These are phyloP conservation scores for Lacerta viridis DNA, from an alignment of 2,797 vertebrate genomes.

Conservation along the genomic window DNA sequence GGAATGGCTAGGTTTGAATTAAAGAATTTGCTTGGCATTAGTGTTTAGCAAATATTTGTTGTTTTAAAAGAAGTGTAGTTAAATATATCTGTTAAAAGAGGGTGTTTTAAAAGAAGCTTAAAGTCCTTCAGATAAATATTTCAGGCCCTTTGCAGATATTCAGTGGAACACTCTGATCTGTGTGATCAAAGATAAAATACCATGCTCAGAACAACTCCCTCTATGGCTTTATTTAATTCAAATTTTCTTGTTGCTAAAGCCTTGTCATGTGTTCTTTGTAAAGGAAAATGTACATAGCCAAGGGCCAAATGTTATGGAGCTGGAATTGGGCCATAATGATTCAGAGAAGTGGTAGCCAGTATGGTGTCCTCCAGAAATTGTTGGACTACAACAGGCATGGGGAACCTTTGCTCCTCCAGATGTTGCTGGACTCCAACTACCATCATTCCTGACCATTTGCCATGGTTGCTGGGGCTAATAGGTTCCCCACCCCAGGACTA, in stretches of 20 bases:
- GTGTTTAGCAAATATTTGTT: slow-evolving; percentile 56
- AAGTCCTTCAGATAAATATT: slow-evolving; percentile 57
- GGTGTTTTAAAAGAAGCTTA: slow-evolving; percentile 7
- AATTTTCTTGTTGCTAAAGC: slow-evolving; percentile 23
- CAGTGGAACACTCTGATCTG: slow-evolving; percentile 53
- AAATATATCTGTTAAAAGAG: slow-evolving; percentile 58
- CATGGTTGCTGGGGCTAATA: too few relatives aligned
- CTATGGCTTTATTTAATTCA: neutral
- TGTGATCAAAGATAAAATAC: slow-evolving; percentile 60
- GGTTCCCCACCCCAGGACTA: too few relatives aligned
- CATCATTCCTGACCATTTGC: too few relatives aligned
- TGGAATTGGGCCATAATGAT: neutral
- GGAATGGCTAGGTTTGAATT: slow-evolving; percentile 72
- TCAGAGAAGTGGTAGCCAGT: too few relatives aligned
- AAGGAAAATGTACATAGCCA: slow-evolving; percentile 2
- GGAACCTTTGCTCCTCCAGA: too few relatives aligned
- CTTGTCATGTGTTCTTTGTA: slow-evolving; percentile 42
- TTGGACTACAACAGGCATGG: too few relatives aligned
- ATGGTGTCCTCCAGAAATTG: too few relatives aligned
- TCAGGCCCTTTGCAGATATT: slow-evolving; percentile 61
- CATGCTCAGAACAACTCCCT: slow-evolving; percentile 29
- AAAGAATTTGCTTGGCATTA: slow-evolving; percentile 67
- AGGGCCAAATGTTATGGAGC: neutral
- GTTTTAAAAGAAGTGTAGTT: slow-evolving; percentile 20
- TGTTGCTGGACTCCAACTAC: too few relatives aligned